phyloP scores from a whole-genome alignment of 2,888 invertebrate genomes.

The Aleiodes testaceus region DNA sequence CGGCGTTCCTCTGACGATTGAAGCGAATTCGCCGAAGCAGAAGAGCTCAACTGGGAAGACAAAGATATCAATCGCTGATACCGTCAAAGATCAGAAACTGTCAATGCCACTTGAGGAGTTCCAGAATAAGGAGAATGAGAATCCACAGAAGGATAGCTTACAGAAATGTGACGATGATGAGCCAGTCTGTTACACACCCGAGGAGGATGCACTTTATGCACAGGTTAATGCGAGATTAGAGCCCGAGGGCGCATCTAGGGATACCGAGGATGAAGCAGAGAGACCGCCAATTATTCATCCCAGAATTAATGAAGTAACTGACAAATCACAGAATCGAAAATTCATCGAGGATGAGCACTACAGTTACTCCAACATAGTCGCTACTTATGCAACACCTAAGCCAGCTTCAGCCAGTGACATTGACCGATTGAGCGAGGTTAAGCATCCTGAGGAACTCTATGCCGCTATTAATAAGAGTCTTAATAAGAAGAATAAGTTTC shows the following conservation, averaged over 20 bases:
- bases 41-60: conserved; percentile 61
- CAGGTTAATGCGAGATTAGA: conserved; percentile 61
- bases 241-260: conserved; percentile 69
- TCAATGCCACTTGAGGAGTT: conserved; percentile 75
- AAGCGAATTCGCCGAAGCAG: conserved; percentile 60
- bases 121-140: conserved; percentile 83
- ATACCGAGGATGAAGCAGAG: conserved; percentile 69
- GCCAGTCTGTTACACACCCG: conserved; percentile 60
- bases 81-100: conserved; percentile 26
- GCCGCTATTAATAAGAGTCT: conserved; percentile 68
- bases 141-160: conserved; percentile 72
- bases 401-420: conserved; percentile 57
- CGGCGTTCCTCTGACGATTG: conserved; percentile 66
- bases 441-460: conserved; percentile 74
- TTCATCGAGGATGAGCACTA: conserved; percentile 45
- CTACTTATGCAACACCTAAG: conserved; percentile 64
- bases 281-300: conserved; percentile 48
- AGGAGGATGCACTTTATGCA: conserved; percentile 67
- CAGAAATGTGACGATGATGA: conserved; percentile 52
- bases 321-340: conserved; percentile 47
- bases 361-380: conserved; percentile 52
- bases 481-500: conserved; percentile 59
- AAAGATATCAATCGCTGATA: conserved; percentile 65
- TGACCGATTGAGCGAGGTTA: conserved; percentile 70
- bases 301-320: conserved; percentile 52